A percentile compares a stretch with the other conserved stretches of the same genome.
Conservation (phyloP, 2,113 vertebrate species). For the Bos taurus region DNA sequence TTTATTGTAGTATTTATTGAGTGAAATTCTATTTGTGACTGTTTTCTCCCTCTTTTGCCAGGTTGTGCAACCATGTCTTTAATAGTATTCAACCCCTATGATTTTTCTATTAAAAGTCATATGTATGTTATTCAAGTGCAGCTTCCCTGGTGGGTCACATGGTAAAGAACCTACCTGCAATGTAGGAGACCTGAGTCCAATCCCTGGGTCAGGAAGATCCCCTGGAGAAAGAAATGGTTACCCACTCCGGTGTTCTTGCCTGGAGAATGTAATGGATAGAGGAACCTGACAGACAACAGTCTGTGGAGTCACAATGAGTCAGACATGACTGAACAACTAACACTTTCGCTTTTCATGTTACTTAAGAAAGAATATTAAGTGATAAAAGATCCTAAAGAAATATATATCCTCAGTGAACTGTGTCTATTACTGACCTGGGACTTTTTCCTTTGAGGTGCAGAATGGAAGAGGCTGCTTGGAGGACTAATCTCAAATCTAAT, state of each 20-base stretch:
- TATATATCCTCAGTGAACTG: background rate
- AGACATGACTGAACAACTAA: background rate
- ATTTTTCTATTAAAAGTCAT: background rate
- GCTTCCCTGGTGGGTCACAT: background rate
- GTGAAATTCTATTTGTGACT: background rate
- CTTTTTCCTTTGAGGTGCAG: background rate
- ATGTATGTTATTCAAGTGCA: background rate
- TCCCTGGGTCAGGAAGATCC: background rate
- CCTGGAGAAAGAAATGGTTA: background rate
- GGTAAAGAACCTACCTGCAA: background rate
- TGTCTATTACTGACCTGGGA: background rate
- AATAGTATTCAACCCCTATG: background rate
- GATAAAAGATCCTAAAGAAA: background rate
- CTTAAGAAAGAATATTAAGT: background rate
- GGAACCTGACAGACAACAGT: background rate
- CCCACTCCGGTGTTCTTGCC: background rate
- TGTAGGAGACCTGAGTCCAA: background rate
- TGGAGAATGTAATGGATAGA: background rate
- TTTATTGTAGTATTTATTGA: background rate
- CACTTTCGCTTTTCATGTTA: background rate
- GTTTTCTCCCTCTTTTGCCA: background rate
- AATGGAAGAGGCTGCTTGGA: background rate
- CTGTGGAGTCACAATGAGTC: background rate
- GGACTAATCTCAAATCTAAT: background rate
- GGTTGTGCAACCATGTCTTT: background rate